Conservation (phyloP, 2,888 invertebrate species). For the Cantharis rustica region DNA sequence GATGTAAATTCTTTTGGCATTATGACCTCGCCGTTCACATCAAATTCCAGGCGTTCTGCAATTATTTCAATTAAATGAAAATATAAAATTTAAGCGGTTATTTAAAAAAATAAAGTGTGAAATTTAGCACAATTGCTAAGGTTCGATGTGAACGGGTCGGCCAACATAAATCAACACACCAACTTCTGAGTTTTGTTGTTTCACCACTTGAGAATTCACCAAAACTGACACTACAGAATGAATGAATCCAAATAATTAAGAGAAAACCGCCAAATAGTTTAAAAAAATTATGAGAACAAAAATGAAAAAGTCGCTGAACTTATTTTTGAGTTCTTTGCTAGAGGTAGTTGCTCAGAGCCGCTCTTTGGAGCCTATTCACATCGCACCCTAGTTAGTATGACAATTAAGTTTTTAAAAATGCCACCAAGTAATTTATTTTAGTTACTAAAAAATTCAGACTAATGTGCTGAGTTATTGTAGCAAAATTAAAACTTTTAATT, state of each 20-base stretch:
- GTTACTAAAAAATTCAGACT: background rate
- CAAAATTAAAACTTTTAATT: too few species aligned
- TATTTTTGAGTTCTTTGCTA: background rate
- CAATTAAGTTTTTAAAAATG: background rate
- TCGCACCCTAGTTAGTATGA: background rate
- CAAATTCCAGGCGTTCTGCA: constrained; percentile 56
- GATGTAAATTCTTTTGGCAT: constrained; percentile 38
- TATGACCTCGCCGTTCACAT: constrained; percentile 53
- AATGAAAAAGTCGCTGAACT: background rate
- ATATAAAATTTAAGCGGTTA: background rate
- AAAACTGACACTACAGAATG: background rate
- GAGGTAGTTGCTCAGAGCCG: background rate
- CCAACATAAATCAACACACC: background rate
- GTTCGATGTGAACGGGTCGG: constrained; percentile 34
- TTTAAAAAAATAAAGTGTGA: constrained; percentile 10
- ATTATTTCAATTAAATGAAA: constrained; percentile 34
- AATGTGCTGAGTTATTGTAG: too few species aligned
- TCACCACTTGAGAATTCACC: background rate
- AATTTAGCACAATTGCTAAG: constrained; percentile 13
- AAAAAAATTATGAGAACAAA: background rate
- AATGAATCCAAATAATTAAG: background rate
- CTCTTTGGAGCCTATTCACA: background rate
- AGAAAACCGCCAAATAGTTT: background rate
- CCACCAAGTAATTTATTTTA: background rate
- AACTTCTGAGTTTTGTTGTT: background rate